These are phyloP conservation scores for Dolichallabes microphthalmus DNA, from an alignment of 2,113 vertebrate genomes.

Conservation along the genomic window DNA sequence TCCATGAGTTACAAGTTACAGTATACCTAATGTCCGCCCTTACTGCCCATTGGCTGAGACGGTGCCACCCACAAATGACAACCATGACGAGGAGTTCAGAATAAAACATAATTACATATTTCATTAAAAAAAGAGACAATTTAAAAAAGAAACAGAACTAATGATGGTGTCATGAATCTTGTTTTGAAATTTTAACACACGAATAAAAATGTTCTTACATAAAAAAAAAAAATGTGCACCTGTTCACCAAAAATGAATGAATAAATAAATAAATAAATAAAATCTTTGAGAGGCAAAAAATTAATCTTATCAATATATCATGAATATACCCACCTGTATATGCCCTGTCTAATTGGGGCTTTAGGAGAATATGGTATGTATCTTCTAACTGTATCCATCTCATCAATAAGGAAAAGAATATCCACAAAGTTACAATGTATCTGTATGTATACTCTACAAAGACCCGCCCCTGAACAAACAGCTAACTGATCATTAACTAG, in stretches of 20 bases:
- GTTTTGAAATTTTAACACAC: background rate
- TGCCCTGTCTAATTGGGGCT: conserved; percentile 70
- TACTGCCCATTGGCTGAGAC: conserved; percentile 16
- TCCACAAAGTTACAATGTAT: background rate
- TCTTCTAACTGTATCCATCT: conserved; percentile 65
- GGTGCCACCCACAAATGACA: background rate
- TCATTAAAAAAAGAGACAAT: background rate
- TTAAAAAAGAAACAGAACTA: background rate
- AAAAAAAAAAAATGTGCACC: background rate
- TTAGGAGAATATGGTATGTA: conserved; percentile 63
- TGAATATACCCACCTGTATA: conserved; percentile 70
- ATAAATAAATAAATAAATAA: background rate
- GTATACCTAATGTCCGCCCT: background rate
- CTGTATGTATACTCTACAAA: background rate
- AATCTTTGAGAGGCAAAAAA: background rate
- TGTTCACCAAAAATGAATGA: background rate
- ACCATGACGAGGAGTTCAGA: background rate
- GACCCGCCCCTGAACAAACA: conserved; percentile 56
- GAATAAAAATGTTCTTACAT: background rate
- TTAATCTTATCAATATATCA: background rate
- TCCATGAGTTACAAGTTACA: background rate
- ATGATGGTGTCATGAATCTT: background rate
- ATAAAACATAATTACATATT: conserved; percentile 13
- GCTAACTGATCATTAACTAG: conserved; percentile 16
- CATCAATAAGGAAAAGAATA: background rate